phyloP scores from a whole-genome alignment of 2,797 vertebrate genomes.

The Euphonia xanthogaster region DNA sequence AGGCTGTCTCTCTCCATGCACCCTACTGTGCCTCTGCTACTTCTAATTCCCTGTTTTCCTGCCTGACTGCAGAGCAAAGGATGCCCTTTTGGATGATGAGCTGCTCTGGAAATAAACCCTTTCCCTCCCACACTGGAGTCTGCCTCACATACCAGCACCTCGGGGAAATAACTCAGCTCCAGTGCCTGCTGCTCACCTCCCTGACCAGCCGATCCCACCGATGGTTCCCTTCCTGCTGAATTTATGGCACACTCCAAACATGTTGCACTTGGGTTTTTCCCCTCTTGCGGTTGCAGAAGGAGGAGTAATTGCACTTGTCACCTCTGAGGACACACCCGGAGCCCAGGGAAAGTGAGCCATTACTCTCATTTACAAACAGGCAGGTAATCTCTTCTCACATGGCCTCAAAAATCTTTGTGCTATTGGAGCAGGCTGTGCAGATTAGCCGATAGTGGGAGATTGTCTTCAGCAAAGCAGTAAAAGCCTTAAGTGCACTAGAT shows the following conservation, averaged over 20 bases:
- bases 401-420: conserved; percentile 51
- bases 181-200: neutral
- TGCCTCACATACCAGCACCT: neutral
- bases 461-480: conserved; percentile 65
- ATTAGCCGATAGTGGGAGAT: conserved; percentile 49
- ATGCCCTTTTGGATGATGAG: neutral
- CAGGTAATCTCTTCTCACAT: conserved; percentile 49
- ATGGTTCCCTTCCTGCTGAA: neutral
- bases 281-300: neutral
- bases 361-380: conserved; percentile 66
- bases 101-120: conserved; percentile 8
- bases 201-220: neutral
- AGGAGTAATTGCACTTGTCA: conserved; percentile 48
- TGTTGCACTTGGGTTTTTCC: neutral
- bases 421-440: conserved; percentile 48
- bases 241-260: neutral
- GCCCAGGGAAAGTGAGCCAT: conserved; percentile 27
- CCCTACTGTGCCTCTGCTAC: neutral
- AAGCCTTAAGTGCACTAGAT: conserved; percentile 73
- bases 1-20: neutral
- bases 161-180: neutral
- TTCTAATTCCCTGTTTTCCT: neutral
- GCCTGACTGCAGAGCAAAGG: neutral
- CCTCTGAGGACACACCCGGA: neutral
- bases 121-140: neutral